Percentiles rank a stretch among this genome's conserved stretches.
These are phyloP conservation scores for Notocelia uddmanniana DNA, from an alignment of 2,888 invertebrate genomes.

Conservation along the genomic window DNA sequence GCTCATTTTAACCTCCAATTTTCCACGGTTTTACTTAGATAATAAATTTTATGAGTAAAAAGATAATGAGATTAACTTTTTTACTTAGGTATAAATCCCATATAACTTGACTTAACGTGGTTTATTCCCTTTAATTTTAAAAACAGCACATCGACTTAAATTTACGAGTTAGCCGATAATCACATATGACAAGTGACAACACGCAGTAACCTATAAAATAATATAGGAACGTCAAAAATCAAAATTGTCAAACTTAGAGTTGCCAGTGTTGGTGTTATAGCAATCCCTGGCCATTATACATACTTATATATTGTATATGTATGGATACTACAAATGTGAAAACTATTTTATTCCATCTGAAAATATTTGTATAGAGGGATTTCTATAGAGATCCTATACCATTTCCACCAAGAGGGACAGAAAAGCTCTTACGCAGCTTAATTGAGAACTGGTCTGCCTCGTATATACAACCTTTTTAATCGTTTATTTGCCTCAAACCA, in stretches of 20 bases:
- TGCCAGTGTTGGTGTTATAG: neutral
- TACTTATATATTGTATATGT: too few relatives aligned
- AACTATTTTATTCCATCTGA: too few relatives aligned
- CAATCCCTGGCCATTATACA: too few relatives aligned
- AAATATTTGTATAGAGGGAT: too few relatives aligned
- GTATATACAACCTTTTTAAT: too few relatives aligned
- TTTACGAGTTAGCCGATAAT: neutral
- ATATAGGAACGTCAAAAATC: slow-evolving; percentile 23
- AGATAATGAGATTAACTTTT: neutral
- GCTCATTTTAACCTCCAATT: slow-evolving; percentile 39
- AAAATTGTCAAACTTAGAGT: neutral
- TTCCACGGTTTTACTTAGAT: slow-evolving; percentile 4
- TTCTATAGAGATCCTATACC: too few relatives aligned
- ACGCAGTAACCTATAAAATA: slow-evolving; percentile 11
- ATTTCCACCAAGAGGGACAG: too few relatives aligned
- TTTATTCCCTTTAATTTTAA: neutral
- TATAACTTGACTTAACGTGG: neutral
- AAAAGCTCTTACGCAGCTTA: too few relatives aligned
- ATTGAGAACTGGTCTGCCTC: too few relatives aligned
- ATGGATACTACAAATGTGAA: too few relatives aligned
- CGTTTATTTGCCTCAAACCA: too few relatives aligned
- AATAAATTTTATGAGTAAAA: neutral
- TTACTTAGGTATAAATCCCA: neutral
- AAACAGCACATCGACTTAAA: slow-evolving; percentile 9
- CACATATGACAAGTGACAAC: neutral